Percentiles rank a stretch among this genome's conserved stretches.
Evolutionary conservation across 2,113 vertebrate genomes (phyloP).

Genomic region (Alexandromys fortis): DNA sequence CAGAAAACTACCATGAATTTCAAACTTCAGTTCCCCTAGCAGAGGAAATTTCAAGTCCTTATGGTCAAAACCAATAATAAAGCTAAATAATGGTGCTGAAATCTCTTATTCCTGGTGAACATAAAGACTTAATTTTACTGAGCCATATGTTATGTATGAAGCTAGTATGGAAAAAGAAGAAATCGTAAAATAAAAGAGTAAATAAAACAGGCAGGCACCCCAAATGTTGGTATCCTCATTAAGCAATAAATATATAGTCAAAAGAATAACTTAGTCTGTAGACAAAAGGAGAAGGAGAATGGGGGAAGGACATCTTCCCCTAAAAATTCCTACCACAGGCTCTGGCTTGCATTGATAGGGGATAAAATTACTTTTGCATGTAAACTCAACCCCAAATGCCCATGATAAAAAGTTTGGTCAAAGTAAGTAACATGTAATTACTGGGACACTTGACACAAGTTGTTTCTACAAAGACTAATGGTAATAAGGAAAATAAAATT

Average conservation of each 20-base stretch:
- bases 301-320: background rate
- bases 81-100: background rate
- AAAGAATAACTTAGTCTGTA: background rate
- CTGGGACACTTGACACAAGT: background rate
- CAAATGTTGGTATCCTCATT: background rate
- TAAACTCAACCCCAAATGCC: background rate
- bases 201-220: background rate
- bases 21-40: background rate
- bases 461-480: background rate
- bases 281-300: background rate
- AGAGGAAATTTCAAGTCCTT: background rate
- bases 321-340: background rate
- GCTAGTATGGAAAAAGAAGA: background rate
- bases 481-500: slow-evolving; percentile 14
- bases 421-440: background rate
- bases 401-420: background rate
- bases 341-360: background rate
- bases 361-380: background rate
- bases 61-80: background rate
- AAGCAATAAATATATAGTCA: background rate
- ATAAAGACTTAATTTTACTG: background rate
- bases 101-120: background rate
- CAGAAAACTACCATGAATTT: background rate
- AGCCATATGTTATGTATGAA: background rate
- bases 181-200: background rate